Evolutionary conservation across 2,797 vertebrate species (phyloP).

Genomic region (Sebastes nivosus): DNA sequence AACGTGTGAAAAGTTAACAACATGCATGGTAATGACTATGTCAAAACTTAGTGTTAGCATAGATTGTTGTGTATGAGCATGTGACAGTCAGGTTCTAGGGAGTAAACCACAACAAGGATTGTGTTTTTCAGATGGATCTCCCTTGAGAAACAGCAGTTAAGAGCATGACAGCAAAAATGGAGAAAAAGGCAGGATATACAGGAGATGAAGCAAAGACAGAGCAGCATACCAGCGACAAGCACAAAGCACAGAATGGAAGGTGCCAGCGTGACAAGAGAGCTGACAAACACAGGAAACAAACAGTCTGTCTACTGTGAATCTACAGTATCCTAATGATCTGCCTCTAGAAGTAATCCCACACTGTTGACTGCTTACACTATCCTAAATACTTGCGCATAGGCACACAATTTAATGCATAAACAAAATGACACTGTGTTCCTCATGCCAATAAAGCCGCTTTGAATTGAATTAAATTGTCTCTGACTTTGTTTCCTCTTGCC

Average conservation of each 20-base stretch:
- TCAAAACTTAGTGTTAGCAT: neutral
- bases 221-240: neutral
- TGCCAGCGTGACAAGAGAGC: neutral
- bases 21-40: neutral
- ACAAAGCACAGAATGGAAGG: neutral
- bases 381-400: constrained; percentile 6
- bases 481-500: neutral
- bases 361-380: neutral
- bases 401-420: constrained; percentile 25
- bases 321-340: constrained; percentile 7
- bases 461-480: too few relatives aligned
- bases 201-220: neutral
- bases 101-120: neutral
- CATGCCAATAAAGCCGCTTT: neutral
- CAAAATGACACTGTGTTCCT: neutral
- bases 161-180: neutral
- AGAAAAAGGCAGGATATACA: neutral
- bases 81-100: neutral
- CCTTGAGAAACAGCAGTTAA: neutral
- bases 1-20: constrained; percentile 30
- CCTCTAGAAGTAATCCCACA: neutral
- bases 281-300: constrained; percentile 11
- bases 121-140: neutral
- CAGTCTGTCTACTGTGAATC: neutral
- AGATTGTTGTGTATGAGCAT: neutral